Conservation (phyloP, 2,113 vertebrate species). For the Todiramphus chloris region DNA sequence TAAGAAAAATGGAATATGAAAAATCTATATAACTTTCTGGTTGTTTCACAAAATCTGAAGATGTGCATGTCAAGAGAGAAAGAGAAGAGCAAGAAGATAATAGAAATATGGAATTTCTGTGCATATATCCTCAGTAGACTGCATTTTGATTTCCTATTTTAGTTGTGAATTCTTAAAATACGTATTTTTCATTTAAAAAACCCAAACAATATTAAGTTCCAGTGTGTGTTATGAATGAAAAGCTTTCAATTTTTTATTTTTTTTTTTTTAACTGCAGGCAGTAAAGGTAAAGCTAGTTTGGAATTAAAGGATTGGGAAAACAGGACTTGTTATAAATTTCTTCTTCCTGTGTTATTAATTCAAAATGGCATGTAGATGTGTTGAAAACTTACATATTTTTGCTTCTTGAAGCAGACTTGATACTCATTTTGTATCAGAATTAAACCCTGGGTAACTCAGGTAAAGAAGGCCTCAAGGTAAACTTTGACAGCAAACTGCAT, state of each 20-base stretch:
- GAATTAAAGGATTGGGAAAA: not conserved
- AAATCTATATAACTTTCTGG: not conserved
- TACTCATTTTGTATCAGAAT: not conserved
- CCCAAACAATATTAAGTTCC: not conserved
- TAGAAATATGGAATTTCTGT: not conserved
- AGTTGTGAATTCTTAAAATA: not conserved
- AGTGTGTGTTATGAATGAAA: not conserved
- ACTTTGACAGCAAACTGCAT: not conserved
- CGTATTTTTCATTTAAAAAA: not conserved
- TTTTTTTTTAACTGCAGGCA: not conserved
- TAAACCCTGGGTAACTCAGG: not conserved
- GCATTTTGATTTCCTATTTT: not conserved
- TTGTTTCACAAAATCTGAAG: constrained; percentile 6
- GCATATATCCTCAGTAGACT: not conserved
- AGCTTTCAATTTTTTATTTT: not conserved
- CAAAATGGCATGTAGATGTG: not conserved
- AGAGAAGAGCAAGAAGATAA: not conserved
- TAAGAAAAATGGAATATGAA: constrained; percentile 19
- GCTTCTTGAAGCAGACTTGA: not conserved
- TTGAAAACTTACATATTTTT: not conserved
- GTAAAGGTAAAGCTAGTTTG: not conserved
- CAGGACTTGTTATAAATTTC: not conserved
- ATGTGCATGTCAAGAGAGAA: not conserved
- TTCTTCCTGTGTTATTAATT: not conserved
- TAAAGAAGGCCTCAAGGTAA: not conserved